Evolutionary conservation across 2,888 invertebrate genomes (phyloP).

Genomic region (Pollenia angustigena): DNA sequence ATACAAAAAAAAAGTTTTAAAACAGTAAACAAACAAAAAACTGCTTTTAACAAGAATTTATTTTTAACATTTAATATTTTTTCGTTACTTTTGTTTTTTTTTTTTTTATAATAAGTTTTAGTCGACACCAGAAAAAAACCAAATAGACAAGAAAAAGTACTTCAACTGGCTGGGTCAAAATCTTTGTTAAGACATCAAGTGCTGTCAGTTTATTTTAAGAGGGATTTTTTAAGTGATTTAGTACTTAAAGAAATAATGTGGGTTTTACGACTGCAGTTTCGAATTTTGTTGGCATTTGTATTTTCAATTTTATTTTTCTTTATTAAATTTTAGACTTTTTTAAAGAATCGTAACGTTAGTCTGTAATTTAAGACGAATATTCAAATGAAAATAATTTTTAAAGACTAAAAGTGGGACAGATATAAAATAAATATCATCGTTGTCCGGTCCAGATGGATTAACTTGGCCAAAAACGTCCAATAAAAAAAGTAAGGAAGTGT

Average conservation of each 20-base stretch:
- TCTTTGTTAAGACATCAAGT: not conserved
- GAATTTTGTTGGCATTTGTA: slow-evolving; percentile 2
- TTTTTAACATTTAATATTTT: not conserved
- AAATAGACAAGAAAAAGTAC: slow-evolving; percentile 17
- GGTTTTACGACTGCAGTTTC: not conserved
- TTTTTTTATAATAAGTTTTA: not conserved
- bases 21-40: slow-evolving; percentile 15
- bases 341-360: too few species aligned
- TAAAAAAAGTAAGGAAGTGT: too few species aligned
- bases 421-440: too few species aligned
- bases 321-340: not conserved
- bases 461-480: too few species aligned
- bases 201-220: slow-evolving; percentile 16
- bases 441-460: too few species aligned
- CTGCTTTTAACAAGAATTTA: slow-evolving; percentile 10
- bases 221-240: slow-evolving; percentile 19
- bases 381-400: too few species aligned
- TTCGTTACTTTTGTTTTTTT: slow-evolving; percentile 5
- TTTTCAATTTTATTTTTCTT: too few species aligned
- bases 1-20: not conserved
- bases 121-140: not conserved
- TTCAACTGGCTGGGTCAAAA: not conserved
- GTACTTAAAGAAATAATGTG: not conserved
- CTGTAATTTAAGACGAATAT: too few species aligned
- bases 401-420: too few species aligned